phyloP scores from a whole-genome alignment of 2,797 vertebrate species.

The Gymnopithys bicolor region DNA sequence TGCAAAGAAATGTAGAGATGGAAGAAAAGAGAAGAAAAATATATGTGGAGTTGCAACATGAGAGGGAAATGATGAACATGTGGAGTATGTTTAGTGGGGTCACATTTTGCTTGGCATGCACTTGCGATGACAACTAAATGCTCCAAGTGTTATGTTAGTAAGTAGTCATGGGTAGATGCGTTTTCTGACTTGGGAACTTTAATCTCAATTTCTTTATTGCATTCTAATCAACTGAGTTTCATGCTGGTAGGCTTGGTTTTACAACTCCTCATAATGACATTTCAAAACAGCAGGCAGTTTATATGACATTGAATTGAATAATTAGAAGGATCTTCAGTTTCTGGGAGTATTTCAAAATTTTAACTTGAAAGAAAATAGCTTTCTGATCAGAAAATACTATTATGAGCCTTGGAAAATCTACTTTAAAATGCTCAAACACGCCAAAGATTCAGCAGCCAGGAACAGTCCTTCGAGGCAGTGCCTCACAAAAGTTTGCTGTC shows the following conservation, averaged over 20 bases:
- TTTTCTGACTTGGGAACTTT: background rate
- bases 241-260: background rate
- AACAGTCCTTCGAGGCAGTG: background rate
- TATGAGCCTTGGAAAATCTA: background rate
- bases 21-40: conserved; percentile 7
- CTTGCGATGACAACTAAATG: background rate
- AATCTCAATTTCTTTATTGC: background rate
- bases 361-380: background rate
- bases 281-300: background rate
- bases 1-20: conserved; percentile 2
- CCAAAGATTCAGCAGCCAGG: background rate
- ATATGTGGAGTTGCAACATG: background rate
- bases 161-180: background rate
- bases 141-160: background rate
- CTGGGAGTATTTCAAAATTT: background rate
- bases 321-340: background rate
- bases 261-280: background rate
- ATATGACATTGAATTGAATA: background rate
- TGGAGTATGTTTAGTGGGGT: background rate
- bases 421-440: background rate
- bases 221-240: background rate
- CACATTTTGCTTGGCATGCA: background rate
- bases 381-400: background rate
- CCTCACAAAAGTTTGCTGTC: background rate
- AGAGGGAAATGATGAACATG: background rate